phyloP scores from a whole-genome alignment of 2,797 vertebrate genomes.

The Acanthiza pusilla region DNA sequence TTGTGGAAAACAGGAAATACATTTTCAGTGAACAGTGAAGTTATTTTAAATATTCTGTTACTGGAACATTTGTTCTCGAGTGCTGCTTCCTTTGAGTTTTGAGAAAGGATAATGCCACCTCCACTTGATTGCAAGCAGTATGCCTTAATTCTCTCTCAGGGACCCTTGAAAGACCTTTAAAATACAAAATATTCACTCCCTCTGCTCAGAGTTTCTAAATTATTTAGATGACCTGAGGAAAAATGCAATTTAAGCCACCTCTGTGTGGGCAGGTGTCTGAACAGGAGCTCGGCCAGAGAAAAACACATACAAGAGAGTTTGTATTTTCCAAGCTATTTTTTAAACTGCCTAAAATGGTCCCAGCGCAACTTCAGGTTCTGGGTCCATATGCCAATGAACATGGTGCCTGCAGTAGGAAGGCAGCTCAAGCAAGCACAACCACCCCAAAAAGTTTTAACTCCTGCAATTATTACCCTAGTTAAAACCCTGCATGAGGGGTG shows the following conservation, averaged over 20 bases:
- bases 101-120: neutral
- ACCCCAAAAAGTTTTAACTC: neutral
- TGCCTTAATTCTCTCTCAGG: neutral
- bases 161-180: neutral
- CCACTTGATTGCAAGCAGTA: neutral
- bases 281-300: neutral
- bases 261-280: neutral
- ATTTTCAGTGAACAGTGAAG: neutral
- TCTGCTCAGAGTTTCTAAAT: neutral
- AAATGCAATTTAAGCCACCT: neutral
- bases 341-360: neutral
- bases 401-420: neutral
- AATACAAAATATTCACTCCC: neutral
- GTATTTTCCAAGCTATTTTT: neutral
- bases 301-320: neutral
- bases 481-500: neutral
- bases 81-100: neutral
- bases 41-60: neutral
- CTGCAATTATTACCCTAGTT: neutral
- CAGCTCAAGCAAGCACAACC: neutral
- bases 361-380: neutral
- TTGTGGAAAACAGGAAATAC: neutral
- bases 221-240: neutral
- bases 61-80: neutral
- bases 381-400: neutral